Evolutionary conservation across 2,888 invertebrate genomes (phyloP).

Genomic region (Papilio gigon): DNA sequence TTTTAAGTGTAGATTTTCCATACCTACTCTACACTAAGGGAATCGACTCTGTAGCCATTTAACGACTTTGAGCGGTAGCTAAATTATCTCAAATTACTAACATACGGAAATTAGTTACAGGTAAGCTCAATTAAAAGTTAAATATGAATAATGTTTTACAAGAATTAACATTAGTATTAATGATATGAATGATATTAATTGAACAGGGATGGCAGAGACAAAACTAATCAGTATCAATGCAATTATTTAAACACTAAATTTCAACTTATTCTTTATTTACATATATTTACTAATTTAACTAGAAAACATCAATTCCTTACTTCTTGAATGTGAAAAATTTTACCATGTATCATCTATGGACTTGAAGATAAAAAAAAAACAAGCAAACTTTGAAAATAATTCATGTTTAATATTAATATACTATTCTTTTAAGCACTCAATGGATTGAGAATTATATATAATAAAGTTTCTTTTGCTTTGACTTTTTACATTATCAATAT

Average conservation of each 20-base stretch:
- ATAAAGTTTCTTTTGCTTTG: constrained; percentile 23
- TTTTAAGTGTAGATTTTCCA: no score
- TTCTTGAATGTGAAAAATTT: not conserved
- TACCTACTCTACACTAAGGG: no score
- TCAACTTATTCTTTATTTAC: not conserved
- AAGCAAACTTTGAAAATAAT: constrained; percentile 22
- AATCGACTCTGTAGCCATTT: no score
- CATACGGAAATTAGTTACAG: not conserved
- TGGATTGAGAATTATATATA: constrained; percentile 32
- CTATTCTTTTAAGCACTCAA: constrained; percentile 30
- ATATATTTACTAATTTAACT: not conserved
- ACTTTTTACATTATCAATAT: constrained; percentile 35
- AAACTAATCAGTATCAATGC: no score
- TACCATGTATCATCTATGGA: not conserved
- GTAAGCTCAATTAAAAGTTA: not conserved
- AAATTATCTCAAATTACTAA: no score
- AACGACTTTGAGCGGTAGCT: no score
- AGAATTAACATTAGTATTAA: not conserved
- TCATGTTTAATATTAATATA: constrained; percentile 29
- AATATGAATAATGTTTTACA: not conserved
- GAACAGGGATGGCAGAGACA: not conserved
- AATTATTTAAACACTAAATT: no score
- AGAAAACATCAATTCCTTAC: constrained; percentile 1
- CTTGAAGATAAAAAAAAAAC: constrained; percentile 3
- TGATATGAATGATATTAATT: not conserved